Percentiles rank a stretch among this genome's conserved stretches.
phyloP scores from a whole-genome alignment of 2,888 invertebrate species.

The Caenorhabditis afra region DNA sequence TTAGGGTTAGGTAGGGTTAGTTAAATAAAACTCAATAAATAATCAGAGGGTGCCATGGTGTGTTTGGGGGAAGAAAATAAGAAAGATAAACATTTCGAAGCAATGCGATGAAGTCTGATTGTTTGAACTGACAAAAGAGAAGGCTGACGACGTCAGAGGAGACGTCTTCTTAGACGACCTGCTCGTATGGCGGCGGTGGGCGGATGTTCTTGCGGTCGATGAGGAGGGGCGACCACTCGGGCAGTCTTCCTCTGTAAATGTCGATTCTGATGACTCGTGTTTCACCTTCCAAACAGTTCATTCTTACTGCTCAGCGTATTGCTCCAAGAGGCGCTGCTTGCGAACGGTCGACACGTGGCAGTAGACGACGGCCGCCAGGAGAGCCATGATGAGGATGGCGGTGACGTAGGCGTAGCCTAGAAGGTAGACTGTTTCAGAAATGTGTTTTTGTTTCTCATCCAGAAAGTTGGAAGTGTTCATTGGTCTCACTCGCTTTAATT shows the following conservation, averaged over 20 bases:
- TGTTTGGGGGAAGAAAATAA: constrained; percentile 2
- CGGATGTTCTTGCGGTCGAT: constrained; percentile 45
- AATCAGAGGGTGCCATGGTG: constrained; percentile 15
- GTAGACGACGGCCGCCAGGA: constrained; percentile 36
- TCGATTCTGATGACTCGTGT: neutral
- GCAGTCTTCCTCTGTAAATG: constrained; percentile 49
- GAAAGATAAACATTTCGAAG: constrained; percentile 30
- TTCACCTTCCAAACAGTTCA: neutral
- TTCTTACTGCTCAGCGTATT: constrained; percentile 45
- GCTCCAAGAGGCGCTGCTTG: constrained; percentile 32
- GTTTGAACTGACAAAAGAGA: constrained; percentile 19
- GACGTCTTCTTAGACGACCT: constrained; percentile 52
- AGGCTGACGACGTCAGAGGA: neutral
- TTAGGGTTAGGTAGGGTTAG: neutral
- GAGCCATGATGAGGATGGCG: constrained; percentile 26
- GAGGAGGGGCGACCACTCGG: constrained; percentile 64
- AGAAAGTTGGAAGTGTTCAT: too few relatives aligned
- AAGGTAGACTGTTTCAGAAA: neutral
- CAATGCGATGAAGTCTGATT: neutral
- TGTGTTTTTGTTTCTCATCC: too few relatives aligned
- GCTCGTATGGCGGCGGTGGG: constrained; percentile 63
- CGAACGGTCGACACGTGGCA: constrained; percentile 39
- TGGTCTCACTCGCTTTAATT: neutral
- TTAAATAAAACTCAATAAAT: neutral
- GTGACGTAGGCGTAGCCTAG: constrained; percentile 50